Percentiles rank a stretch among this genome's conserved stretches.
phyloP scores from a whole-genome alignment of 1,140 invertebrate genomes.

The Luehdorfia chinensis region DNA sequence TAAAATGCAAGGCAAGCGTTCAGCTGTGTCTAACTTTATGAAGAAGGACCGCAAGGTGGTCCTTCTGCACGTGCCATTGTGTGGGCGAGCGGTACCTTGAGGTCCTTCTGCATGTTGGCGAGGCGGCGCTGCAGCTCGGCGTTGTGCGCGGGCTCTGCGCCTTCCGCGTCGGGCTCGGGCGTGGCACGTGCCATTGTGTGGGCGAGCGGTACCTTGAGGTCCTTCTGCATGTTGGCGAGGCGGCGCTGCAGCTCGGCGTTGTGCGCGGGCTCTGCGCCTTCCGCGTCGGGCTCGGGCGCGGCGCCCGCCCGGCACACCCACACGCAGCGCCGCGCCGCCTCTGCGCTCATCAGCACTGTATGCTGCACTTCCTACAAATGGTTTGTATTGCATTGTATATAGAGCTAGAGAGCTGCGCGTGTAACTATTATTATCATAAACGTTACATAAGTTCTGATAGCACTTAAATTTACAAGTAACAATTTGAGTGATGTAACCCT shows the following conservation, averaged over 20 bases:
- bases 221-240: slow-evolving; percentile 82
- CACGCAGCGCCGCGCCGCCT: slow-evolving; percentile 84
- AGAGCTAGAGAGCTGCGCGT: too few species aligned
- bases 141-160: slow-evolving; percentile 64
- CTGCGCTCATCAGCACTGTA: slow-evolving; percentile 85
- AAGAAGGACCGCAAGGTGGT: too few species aligned
- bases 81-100: too few species aligned
- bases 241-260: slow-evolving; percentile 82
- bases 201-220: slow-evolving; percentile 83
- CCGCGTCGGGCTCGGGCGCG: slow-evolving; percentile 43
- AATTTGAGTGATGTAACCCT: too few species aligned
- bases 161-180: slow-evolving; percentile 45
- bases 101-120: slow-evolving; percentile 82
- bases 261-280: slow-evolving; percentile 54
- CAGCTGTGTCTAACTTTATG: too few species aligned
- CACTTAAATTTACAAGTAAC: too few species aligned
- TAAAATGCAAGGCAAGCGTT: too few species aligned
- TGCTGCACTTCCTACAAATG: slow-evolving; percentile 84
- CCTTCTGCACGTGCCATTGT: too few species aligned
- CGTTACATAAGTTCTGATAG: too few species aligned
- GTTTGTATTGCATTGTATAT: neutral
- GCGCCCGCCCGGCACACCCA: slow-evolving; percentile 80
- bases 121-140: slow-evolving; percentile 82
- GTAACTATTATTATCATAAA: too few species aligned
- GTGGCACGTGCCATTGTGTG: slow-evolving; percentile 42